Evolutionary conservation across 2,113 vertebrate species (phyloP), one percentile per base, ranked within the genome.

Genomic region (Chlorodrepanis virens): DNA sequence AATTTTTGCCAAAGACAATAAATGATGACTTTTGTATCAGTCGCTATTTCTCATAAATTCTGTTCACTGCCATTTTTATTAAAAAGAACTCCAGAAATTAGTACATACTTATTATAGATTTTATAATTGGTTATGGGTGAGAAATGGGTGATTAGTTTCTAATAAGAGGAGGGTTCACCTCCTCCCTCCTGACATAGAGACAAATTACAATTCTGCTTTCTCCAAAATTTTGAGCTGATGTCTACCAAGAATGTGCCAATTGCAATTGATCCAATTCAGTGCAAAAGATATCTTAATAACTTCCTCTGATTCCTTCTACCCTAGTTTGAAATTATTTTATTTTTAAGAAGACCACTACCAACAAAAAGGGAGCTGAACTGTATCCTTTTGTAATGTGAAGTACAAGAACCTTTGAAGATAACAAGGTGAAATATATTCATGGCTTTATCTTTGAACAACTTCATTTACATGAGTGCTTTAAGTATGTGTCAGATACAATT

Each of bases 171-270:
- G 7, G 42, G 22, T 16, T 82, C 19, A 64, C 5, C 23, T 87
- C 28, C 8, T 5, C 3, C 3, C 3, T 68, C 20, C 33, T 65
- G 25, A 17, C 6, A 56, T 7, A 0, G 1, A 67, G 11, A 25
- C 4, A 45, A 77, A 11, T 68, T 53, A 31, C 2, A 24, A 9
- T 33, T 68, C 23, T 12, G 24, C 11, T 79, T 90, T 77, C 33
- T 70, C 29, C 20, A 59, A 23, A 81, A 68, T 52, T 72, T 28
- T 80, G n/a, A 35, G 11, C 44, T 83, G n/a, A 40, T 68, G 3
- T 25, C 27, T 64, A 67, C 33, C 29, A 84, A 70, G 21, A 89
- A 45, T 1, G 0, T 33, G 9, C 10, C 50, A 47, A 71, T 64
- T 70, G 56, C 4, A 25, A 11, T 20, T 61, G 28, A 61, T 49